Percentiles rank a stretch among this genome's conserved stretches.
Evolutionary conservation across 2,113 vertebrate species (phyloP).

Genomic region (Puma concolor): DNA sequence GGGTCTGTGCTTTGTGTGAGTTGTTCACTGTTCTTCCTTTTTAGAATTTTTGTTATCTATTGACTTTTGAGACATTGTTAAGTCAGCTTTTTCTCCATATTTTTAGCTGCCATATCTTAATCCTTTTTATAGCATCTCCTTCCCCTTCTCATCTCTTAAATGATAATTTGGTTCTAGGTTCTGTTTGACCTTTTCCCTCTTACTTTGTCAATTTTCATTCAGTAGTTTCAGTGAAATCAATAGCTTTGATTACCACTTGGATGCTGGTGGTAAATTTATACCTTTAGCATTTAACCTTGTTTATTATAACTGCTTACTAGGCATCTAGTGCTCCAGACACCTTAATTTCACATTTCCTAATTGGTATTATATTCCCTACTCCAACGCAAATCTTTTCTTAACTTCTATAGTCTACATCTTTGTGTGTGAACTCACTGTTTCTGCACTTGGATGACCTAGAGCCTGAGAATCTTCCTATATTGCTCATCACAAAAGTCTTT

Average conservation of each 20-base stretch:
- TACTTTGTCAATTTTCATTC: neutral
- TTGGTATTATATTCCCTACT: neutral
- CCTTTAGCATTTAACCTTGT: neutral
- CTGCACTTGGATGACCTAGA: slow-evolving; percentile 17
- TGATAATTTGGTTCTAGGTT: neutral
- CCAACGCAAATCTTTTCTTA: neutral
- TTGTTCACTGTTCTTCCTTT: neutral
- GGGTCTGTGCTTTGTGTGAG: neutral
- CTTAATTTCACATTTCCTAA: slow-evolving; percentile 4
- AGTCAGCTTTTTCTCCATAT: neutral
- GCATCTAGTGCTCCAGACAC: neutral
- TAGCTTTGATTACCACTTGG: neutral
- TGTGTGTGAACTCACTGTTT: neutral
- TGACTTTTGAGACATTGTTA: neutral
- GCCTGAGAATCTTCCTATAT: neutral
- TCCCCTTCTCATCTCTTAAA: neutral
- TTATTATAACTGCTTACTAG: neutral
- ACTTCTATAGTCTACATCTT: neutral
- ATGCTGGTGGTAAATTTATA: neutral
- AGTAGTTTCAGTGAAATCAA: neutral
- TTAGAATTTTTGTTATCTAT: neutral
- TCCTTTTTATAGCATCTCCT: neutral
- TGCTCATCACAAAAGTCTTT: neutral
- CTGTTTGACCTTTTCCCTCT: neutral
- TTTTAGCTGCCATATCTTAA: neutral